Evolutionary conservation across 2,888 invertebrate species (phyloP).

Genomic region (Volucella zonaria): DNA sequence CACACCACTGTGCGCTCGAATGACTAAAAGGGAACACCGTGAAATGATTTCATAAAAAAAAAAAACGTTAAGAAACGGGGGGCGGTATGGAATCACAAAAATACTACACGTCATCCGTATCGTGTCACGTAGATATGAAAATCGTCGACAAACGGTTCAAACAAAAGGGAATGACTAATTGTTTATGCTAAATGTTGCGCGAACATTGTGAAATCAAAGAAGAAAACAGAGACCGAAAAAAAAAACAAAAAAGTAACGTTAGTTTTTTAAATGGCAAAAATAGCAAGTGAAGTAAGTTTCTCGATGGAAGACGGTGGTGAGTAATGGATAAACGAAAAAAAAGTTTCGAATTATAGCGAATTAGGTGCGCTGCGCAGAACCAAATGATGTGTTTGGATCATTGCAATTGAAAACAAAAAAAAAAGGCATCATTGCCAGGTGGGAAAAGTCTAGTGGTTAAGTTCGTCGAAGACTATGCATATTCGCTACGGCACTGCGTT

Average conservation of each 20-base stretch:
- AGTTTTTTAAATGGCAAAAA: constrained; percentile 9
- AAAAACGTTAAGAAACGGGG: background rate
- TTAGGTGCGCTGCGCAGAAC: background rate
- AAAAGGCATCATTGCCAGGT: constrained; percentile 13
- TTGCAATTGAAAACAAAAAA: background rate
- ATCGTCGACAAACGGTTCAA: constrained; percentile 55
- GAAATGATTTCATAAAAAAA: background rate
- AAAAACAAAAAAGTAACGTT: constrained; percentile 11
- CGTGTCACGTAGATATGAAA: constrained; percentile 63
- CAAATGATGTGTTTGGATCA: background rate
- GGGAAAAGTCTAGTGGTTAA: background rate
- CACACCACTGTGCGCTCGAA: background rate
- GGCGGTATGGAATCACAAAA: constrained; percentile 30
- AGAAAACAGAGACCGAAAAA: constrained; percentile 34
- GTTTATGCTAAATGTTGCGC: constrained; percentile 67
- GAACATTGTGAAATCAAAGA: constrained; percentile 64
- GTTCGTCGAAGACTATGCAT: no score
- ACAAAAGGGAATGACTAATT: constrained; percentile 70
- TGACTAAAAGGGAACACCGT: constrained; percentile 6
- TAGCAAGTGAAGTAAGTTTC: constrained; percentile 7
- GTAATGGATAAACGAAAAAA: constrained; percentile 4
- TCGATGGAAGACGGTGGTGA: background rate
- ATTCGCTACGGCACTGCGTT: no score
- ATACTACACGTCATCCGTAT: constrained; percentile 57
- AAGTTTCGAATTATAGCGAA: background rate